phyloP scores from a whole-genome alignment of 2,797 vertebrate genomes.

The Pygocentrus nattereri region DNA sequence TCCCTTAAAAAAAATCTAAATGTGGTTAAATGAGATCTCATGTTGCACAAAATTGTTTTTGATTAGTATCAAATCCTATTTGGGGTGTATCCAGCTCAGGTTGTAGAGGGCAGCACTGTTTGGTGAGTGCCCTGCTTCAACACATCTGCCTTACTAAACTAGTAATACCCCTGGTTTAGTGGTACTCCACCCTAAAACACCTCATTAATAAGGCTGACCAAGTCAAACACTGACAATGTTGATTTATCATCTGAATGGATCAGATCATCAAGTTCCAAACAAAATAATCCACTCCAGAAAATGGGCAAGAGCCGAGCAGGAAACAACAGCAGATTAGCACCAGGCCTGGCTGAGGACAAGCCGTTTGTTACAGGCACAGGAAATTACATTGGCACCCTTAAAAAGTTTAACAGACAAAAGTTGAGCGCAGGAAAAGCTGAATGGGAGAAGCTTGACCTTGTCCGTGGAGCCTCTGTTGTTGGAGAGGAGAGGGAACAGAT shows the following conservation, averaged over 20 bases:
- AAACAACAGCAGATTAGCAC: background rate
- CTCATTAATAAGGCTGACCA: too few species aligned
- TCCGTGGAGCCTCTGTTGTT: conserved; percentile 30
- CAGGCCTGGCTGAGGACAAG: background rate
- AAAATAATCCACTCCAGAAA: background rate
- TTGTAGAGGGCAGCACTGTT: too few species aligned
- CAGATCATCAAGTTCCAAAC: background rate
- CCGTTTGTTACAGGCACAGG: background rate
- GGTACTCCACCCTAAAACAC: background rate
- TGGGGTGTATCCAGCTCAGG: too few species aligned
- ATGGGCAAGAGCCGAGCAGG: background rate
- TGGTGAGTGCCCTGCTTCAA: too few species aligned
- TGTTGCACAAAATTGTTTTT: too few species aligned
- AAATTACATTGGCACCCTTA: background rate
- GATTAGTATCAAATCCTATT: too few species aligned
- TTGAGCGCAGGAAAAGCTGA: background rate
- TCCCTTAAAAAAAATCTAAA: too few species aligned
- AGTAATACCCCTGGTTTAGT: too few species aligned
- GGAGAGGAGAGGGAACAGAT: conserved; percentile 35
- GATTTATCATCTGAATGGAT: background rate
- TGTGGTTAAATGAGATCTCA: too few species aligned
- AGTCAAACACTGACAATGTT: background rate
- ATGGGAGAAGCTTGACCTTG: conserved; percentile 58
- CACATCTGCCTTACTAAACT: too few species aligned
- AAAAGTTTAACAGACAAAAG: background rate